phyloP scores from a whole-genome alignment of 2,797 vertebrate genomes.

The Philypnodon macrostomus region DNA sequence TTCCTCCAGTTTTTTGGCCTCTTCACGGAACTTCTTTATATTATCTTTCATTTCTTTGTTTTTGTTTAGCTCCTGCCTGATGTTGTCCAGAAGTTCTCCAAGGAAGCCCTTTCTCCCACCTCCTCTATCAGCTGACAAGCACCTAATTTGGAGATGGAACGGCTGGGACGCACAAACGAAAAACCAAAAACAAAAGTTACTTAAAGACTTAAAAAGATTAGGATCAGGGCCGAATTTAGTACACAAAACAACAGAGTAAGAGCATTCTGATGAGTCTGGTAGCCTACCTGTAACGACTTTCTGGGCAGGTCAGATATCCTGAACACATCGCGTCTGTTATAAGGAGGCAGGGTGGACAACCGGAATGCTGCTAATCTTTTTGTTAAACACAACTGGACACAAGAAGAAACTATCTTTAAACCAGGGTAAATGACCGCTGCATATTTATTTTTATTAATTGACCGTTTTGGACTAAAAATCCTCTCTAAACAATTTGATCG shows the following conservation, averaged over 20 bases:
- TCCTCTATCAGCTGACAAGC: conserved; percentile 67
- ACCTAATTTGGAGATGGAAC: conserved; percentile 51
- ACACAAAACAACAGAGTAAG: too few species aligned
- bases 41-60: conserved; percentile 98
- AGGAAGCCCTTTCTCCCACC: conserved; percentile 89
- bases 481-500: too few species aligned
- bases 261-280: background rate
- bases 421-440: background rate
- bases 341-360: conserved; percentile 61
- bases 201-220: too few species aligned
- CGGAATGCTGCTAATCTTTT: conserved; percentile 67
- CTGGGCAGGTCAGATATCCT: conserved; percentile 59
- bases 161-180: conserved; percentile 28
- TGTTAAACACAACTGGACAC: conserved; percentile 67
- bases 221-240: too few species aligned
- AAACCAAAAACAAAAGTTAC: background rate
- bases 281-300: conserved; percentile 70
- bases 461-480: too few species aligned
- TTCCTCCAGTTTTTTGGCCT: conserved; percentile 92
- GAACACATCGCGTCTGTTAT: conserved; percentile 59
- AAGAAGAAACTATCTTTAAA: background rate
- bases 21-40: conserved; percentile 92
- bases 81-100: conserved; percentile 87
- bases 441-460: too few species aligned
- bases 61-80: conserved; percentile 92